These are phyloP conservation scores for Athene noctua DNA, from an alignment of 2,113 vertebrate species.

Conservation along the genomic window DNA sequence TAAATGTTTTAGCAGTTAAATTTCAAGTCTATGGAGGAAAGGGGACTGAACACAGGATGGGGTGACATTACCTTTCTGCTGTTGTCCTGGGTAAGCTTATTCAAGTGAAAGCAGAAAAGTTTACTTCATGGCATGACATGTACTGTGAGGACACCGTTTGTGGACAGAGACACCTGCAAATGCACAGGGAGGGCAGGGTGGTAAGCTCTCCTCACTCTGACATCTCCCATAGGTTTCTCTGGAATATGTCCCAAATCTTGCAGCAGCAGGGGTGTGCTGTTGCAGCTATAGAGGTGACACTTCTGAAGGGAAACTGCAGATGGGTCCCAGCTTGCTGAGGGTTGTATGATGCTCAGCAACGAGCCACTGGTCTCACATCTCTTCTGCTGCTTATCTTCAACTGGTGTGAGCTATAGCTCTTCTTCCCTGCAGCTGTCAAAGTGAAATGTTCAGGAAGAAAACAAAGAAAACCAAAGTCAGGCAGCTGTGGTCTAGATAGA, in stretches of 20 bases:
- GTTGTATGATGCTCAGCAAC: neutral
- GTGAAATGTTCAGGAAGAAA: neutral
- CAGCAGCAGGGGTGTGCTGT: neutral
- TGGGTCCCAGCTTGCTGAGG: neutral
- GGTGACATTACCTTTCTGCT: neutral
- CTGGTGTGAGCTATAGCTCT: neutral
- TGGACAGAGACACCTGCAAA: neutral
- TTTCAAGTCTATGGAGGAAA: neutral
- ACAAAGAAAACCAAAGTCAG: neutral
- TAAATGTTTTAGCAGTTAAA: neutral
- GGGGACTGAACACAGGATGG: neutral
- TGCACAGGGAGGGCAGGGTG: rapidly evolving
- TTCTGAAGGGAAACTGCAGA: neutral
- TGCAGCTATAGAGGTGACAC: neutral
- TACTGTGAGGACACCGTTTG: neutral
- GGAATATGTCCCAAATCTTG: neutral
- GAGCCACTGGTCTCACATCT: neutral
- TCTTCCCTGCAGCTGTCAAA: neutral
- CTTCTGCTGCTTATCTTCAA: neutral
- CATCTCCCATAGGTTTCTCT: neutral
- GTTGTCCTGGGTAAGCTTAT: neutral
- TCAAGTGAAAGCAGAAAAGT: neutral
- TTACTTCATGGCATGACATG: neutral
- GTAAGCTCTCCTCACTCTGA: neutral
- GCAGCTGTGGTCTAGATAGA: neutral